A percentile compares a stretch with the other conserved stretches of the same genome.
Evolutionary conservation across 2,113 vertebrate genomes (phyloP).

Genomic region (Anseranas semipalmata): DNA sequence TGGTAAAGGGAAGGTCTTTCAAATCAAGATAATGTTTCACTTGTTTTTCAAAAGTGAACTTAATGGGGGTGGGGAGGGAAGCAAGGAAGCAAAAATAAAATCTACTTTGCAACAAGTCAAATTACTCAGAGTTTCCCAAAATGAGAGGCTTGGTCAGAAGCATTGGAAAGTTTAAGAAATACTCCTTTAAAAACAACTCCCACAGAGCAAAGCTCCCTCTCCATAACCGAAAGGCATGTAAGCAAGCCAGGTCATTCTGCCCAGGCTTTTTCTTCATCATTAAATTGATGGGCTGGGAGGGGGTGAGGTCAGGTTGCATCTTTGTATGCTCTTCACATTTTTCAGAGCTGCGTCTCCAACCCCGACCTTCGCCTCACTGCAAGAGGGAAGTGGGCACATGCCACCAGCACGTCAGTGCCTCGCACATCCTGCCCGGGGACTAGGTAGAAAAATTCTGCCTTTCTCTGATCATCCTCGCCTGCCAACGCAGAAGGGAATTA

Average conservation of each 20-base stretch:
- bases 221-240: neutral
- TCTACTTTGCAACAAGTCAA: constrained; percentile 34
- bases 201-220: constrained; percentile 12
- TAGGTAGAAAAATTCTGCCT: neutral
- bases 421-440: accelerated
- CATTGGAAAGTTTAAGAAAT: constrained; percentile 59
- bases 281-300: neutral
- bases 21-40: constrained; percentile 42
- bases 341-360: neutral
- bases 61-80: constrained; percentile 27
- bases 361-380: neutral
- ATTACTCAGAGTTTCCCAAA: constrained; percentile 73
- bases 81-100: constrained; percentile 61
- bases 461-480: neutral
- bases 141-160: constrained; percentile 40
- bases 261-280: neutral
- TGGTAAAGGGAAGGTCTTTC: constrained; percentile 35
- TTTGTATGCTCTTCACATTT: neutral
- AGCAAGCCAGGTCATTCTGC: constrained; percentile 1
- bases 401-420: neutral
- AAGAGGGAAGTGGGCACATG: neutral
- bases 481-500: neutral
- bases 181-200: constrained; percentile 8
- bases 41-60: constrained; percentile 47
- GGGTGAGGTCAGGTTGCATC: neutral